phyloP scores from a whole-genome alignment of 2,113 vertebrate genomes.

The Plotosus lineatus region DNA sequence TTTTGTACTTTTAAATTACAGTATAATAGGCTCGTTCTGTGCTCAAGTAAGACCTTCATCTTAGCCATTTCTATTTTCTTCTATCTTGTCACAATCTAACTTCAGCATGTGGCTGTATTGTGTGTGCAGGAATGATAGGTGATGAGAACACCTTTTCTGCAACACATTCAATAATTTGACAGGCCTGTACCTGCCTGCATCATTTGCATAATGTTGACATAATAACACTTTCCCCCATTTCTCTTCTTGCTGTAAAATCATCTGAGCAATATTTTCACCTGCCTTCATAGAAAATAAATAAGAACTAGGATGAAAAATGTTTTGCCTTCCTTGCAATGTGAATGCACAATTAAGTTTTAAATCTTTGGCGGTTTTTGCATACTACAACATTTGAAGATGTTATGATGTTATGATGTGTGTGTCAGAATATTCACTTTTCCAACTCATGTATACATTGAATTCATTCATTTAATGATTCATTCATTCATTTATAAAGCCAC shows the following conservation, averaged over 20 bases:
- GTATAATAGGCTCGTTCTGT: not conserved
- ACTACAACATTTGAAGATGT: not conserved
- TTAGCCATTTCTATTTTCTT: not conserved
- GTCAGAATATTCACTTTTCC: not conserved
- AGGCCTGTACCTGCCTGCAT: not conserved
- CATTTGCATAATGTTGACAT: slow-evolving; percentile 30
- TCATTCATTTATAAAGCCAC: too few relatives aligned
- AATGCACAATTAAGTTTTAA: slow-evolving; percentile 1
- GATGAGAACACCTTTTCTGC: not conserved
- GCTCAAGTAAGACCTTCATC: not conserved
- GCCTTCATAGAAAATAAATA: not conserved
- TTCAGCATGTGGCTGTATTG: not conserved
- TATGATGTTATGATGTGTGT: not conserved
- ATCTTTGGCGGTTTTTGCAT: not conserved
- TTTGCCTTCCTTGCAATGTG: not conserved
- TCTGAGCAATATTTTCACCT: not conserved
- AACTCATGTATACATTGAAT: too few relatives aligned
- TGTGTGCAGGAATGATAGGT: not conserved
- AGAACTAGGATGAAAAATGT: not conserved
- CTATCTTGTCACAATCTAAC: not conserved
- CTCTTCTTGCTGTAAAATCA: not conserved
- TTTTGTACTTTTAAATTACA: not conserved
- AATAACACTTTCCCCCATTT: not conserved
- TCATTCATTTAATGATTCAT: too few relatives aligned
- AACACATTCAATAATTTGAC: not conserved